Evolutionary conservation across 2,113 vertebrate species (phyloP), one percentile per base, ranked within the genome.

Genomic region (Sinocyclocheilus rhinocerous): DNA sequence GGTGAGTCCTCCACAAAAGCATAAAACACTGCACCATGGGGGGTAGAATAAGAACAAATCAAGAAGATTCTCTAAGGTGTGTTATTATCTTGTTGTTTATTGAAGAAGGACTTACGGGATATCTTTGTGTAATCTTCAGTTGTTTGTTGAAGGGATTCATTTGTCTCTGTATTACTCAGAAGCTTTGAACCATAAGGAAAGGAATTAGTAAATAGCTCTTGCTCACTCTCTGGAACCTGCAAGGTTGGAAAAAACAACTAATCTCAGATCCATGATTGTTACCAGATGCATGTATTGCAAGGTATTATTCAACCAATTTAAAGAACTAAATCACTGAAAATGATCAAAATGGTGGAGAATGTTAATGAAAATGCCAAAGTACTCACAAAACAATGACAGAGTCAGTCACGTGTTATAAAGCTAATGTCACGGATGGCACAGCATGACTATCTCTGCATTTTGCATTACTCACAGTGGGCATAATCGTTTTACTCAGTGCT

Each of bases 391-490:
- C 45, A 55, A 20, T 22, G 15, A 77, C 26, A 55, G 48, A 33
- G 67, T 70, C 67, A 70, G 67, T 70, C 67, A 70, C 15, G 8
- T 29, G 29, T 77, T 29, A 55, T 55, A 24, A 77, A 8, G 26
- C 48, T 20, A 33, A 77, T 48, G 13, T 52, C n/a, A 52, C 50
- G 1, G 76, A 33, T 52, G 76, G 26, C 13, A 20, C 13, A 70
- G 29, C 1, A 36, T 36, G 15, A 69, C 2, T 16, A 42, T 79
- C 36, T 61, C 22, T 24, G 20, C 57, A 50, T 4, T 12, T 16
- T 29, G 61, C 63, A 50, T 82, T 93, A 95, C 94, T 95, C 92
- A 95, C 95, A 86, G 91, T 86, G 90, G 93, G 90, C 85, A 91
- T 84, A 87, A 81, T 48, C 81, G 48, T 72, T 83, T 84, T 85